Evolutionary conservation across 1,140 invertebrate genomes (phyloP).

Genomic region (Formica selysi): DNA sequence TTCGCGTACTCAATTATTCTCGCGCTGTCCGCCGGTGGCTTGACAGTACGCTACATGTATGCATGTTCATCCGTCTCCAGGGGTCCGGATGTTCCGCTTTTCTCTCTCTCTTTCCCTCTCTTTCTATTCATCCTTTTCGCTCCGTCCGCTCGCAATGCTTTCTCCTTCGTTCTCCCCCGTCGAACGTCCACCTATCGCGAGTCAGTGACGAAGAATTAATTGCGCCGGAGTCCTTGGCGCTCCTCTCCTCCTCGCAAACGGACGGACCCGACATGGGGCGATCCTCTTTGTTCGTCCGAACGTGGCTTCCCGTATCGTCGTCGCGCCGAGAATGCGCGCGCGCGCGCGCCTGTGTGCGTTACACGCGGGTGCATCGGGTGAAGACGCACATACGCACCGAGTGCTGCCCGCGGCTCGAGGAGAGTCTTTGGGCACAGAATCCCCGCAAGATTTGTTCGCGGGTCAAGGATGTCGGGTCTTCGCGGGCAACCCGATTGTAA

Average conservation of each 20-base stretch:
- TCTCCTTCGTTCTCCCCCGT: conserved; percentile 41
- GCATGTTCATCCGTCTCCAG: conserved; percentile 68
- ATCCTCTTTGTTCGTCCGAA: conserved; percentile 71
- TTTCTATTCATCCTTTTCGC: conserved; percentile 37
- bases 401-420: background rate
- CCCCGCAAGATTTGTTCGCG: conserved; percentile 49
- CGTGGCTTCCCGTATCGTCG: conserved; percentile 69
- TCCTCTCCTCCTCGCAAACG: conserved; percentile 72
- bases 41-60: conserved; percentile 57
- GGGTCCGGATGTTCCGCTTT: conserved; percentile 70
- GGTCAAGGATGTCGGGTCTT: conserved; percentile 55
- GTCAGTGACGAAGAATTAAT: conserved; percentile 76
- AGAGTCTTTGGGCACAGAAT: conserved; percentile 18
- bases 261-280: conserved; percentile 58
- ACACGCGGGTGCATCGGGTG: conserved; percentile 60
- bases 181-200: conserved; percentile 62
- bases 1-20: conserved; percentile 64
- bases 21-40: conserved; percentile 59
- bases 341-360: background rate
- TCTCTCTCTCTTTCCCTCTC: conserved; percentile 13
- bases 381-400: conserved; percentile 35
- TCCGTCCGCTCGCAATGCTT: conserved; percentile 32
- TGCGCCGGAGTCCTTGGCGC: conserved; percentile 73
- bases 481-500: conserved; percentile 25
- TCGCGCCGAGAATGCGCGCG: background rate